A percentile compares a stretch with the other conserved stretches of the same genome.
These are phyloP conservation scores for Oreochromis spilurus DNA, from an alignment of 2,113 vertebrate genomes.

Conservation along the genomic window DNA sequence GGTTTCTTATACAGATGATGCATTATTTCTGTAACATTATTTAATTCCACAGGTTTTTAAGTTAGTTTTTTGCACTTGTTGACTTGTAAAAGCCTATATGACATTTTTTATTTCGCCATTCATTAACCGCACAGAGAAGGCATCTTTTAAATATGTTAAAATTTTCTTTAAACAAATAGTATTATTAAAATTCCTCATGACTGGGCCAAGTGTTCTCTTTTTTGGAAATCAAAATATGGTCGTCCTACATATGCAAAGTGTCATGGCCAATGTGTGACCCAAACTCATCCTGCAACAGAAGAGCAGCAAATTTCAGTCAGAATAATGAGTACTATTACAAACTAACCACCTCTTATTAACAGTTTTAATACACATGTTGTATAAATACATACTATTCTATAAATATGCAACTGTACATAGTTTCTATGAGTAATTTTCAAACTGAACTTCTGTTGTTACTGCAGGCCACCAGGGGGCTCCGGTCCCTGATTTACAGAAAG, in stretches of 20 bases:
- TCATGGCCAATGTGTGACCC: background rate
- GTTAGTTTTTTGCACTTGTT: background rate
- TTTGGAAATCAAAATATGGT: background rate
- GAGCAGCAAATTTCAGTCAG: background rate
- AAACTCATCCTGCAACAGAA: background rate
- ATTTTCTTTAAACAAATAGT: background rate
- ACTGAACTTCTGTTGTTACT: background rate
- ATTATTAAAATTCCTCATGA: background rate
- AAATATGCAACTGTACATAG: background rate
- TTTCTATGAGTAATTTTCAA: background rate
- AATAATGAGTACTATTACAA: background rate
- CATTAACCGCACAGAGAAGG: fast-evolving
- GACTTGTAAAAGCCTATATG: background rate
- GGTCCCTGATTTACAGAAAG: background rate
- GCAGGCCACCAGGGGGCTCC: background rate
- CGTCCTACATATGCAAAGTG: background rate
- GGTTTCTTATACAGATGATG: background rate
- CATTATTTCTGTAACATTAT: background rate
- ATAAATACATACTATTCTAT: fast-evolving
- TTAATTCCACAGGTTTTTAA: background rate
- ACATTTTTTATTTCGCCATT: background rate
- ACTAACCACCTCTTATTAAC: background rate
- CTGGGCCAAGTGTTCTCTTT: background rate
- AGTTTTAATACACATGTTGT: background rate
- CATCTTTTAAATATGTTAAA: background rate